Evolutionary conservation across 92 coral and sea anemone genomes (phyloP).

Genomic region (Paragorgia papillata): DNA sequence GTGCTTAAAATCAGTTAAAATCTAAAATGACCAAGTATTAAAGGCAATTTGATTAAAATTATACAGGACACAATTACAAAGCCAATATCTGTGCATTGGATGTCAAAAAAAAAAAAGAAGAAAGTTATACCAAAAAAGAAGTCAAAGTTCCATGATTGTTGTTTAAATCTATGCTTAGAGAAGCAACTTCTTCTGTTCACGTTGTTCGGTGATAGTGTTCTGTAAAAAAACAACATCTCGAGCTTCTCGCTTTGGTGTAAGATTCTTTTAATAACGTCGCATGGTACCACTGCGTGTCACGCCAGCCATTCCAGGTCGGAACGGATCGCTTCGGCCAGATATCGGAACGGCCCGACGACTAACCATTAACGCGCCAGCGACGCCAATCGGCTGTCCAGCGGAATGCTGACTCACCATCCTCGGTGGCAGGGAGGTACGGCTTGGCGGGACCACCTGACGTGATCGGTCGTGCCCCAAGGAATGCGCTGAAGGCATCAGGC

Average conservation of each 20-base stretch:
- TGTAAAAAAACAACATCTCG: no score
- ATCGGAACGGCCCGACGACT: slow-evolving; percentile 38
- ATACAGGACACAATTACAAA: neutral
- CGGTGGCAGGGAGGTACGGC: slow-evolving; percentile 34
- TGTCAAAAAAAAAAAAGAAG: neutral
- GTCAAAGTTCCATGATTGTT: no score
- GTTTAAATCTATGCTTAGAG: no score
- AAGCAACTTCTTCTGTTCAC: no score
- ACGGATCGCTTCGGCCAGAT: slow-evolving; percentile 44
- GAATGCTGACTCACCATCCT: slow-evolving; percentile 38
- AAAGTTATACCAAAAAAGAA: neutral
- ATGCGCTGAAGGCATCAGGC: slow-evolving; percentile 15
- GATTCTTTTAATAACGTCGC: neutral
- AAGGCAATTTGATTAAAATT: neutral
- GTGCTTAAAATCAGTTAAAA: neutral
- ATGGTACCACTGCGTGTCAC: slow-evolving; percentile 3
- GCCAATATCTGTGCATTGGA: neutral
- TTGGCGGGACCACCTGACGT: slow-evolving; percentile 17
- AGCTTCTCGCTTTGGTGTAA: no score
- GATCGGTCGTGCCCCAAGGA: slow-evolving; percentile 29
- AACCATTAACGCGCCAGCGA: slow-evolving; percentile 13
- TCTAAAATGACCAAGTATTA: neutral
- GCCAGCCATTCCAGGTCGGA: slow-evolving; percentile 22
- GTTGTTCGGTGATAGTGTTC: no score
- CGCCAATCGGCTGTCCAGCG: slow-evolving; percentile 20